These are phyloP conservation scores for Wiebesia pumilae DNA, from an alignment of 1,140 invertebrate genomes.

Conservation along the genomic window DNA sequence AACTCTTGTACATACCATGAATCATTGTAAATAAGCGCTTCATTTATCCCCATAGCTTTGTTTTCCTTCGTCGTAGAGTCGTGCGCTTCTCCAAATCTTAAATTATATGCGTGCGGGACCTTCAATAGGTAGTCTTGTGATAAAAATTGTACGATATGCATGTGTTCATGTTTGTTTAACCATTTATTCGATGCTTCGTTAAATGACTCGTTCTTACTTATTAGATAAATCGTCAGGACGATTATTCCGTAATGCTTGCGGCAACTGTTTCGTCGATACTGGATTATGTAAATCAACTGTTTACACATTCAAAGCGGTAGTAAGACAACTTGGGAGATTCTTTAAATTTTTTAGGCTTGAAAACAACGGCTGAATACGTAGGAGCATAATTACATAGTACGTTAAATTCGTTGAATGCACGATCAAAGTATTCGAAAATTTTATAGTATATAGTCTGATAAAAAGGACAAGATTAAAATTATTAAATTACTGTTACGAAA, in stretches of 20 bases:
- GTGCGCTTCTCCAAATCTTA: neutral
- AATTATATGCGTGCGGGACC: neutral
- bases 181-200: conserved; percentile 15
- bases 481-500: neutral
- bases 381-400: neutral
- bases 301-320: neutral
- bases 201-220: neutral
- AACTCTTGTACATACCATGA: conserved; percentile 48
- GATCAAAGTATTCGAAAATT: neutral
- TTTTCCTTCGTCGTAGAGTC: conserved; percentile 5
- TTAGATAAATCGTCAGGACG: neutral
- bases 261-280: neutral
- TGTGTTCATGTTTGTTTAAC: conserved; percentile 18
- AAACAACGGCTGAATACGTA: neutral
- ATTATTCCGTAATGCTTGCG: no score
- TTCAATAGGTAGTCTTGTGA: conserved; percentile 9
- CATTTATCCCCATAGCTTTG: neutral
- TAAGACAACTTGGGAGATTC: neutral
- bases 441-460: neutral
- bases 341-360: neutral
- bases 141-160: conserved; percentile 32
- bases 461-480: neutral
- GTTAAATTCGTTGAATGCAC: neutral
- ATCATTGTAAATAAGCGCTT: conserved; percentile 45
- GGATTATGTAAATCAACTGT: neutral